Evolutionary conservation across 1,140 invertebrate genomes (phyloP).

Genomic region (Microplitis mediator): DNA sequence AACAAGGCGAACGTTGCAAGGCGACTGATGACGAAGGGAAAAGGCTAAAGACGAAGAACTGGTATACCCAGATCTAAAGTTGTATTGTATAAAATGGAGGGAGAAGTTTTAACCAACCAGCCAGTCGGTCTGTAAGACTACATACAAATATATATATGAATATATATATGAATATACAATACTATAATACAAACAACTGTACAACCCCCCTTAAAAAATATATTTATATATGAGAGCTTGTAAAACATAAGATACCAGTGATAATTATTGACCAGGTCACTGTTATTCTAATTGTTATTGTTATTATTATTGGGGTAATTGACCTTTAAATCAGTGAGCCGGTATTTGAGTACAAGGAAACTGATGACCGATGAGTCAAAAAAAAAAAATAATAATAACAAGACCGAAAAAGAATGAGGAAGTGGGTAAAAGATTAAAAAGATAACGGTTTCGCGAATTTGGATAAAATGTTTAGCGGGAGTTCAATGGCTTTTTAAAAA

Average conservation of each 20-base stretch:
- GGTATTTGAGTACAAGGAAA: neutral
- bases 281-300: neutral
- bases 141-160: neutral
- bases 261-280: too few species aligned
- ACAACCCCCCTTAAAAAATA: too few species aligned
- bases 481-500: neutral
- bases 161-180: too few species aligned
- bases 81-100: slow-evolving; percentile 2
- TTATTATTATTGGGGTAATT: slow-evolving; percentile 1
- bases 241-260: too few species aligned
- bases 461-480: neutral
- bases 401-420: slow-evolving; percentile 1
- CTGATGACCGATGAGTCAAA: neutral
- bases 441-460: slow-evolving; percentile 16
- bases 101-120: slow-evolving; percentile 11
- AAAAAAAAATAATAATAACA: neutral
- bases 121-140: slow-evolving; percentile 6
- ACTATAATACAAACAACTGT: too few species aligned
- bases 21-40: slow-evolving; percentile 44
- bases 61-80: neutral
- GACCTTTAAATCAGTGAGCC: neutral
- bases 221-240: too few species aligned
- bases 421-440: neutral
- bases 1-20: slow-evolving; percentile 36
- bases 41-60: slow-evolving; percentile 10